These are phyloP conservation scores for Isotomurus palustris DNA, from an alignment of 2,888 invertebrate species.

Conservation along the genomic window DNA sequence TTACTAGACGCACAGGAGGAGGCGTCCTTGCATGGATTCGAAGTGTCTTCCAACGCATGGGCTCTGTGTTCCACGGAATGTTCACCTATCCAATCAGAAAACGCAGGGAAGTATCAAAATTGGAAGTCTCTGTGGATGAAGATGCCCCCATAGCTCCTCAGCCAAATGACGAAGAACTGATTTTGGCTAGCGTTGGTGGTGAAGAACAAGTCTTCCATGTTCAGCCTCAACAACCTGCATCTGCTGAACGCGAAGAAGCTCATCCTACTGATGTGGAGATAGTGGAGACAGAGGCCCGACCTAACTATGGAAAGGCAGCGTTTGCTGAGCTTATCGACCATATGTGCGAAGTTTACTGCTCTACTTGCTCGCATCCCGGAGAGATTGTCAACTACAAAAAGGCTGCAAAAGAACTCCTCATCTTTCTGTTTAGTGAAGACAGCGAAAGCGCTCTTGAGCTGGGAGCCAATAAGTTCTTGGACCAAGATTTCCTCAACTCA, in stretches of 20 bases:
- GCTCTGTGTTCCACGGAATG: background rate
- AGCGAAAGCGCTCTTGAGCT: slow-evolving; percentile 21
- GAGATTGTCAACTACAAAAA: slow-evolving; percentile 22
- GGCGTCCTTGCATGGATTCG: slow-evolving; percentile 7
- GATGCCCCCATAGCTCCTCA: background rate
- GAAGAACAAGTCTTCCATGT: background rate
- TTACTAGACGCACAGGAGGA: too few species aligned
- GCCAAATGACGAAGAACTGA: too few species aligned
- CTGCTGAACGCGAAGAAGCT: background rate
- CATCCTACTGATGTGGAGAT: background rate
- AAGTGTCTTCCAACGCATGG: background rate
- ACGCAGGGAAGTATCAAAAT: background rate
- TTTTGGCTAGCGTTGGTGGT: too few species aligned
- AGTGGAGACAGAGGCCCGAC: background rate
- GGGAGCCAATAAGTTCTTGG: slow-evolving; percentile 25
- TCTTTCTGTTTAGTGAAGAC: slow-evolving; percentile 22
- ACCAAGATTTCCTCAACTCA: slow-evolving; percentile 12
- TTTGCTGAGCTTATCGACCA: slow-evolving; percentile 23
- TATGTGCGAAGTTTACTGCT: slow-evolving; percentile 28
- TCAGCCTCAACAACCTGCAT: background rate
- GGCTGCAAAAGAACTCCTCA: slow-evolving; percentile 27
- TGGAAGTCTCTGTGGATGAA: background rate
- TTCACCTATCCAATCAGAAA: too few species aligned
- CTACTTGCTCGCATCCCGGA: slow-evolving; percentile 4
- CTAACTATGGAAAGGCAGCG: slow-evolving; percentile 15